phyloP scores from a whole-genome alignment of 2,113 vertebrate species.

The Nyctibius bracteatus region DNA sequence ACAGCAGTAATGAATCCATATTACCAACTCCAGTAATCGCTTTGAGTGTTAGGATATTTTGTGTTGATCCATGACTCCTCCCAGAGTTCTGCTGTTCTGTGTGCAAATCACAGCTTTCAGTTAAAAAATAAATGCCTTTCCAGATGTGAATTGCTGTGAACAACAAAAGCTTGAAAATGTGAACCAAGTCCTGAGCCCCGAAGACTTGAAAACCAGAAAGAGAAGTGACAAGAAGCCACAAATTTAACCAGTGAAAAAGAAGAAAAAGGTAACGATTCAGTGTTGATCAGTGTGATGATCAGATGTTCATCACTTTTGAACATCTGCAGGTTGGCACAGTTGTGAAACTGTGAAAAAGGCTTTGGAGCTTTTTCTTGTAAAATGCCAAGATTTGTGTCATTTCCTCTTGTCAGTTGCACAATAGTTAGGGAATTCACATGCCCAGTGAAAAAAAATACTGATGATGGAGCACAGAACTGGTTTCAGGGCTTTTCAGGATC shows the following conservation, averaged over 20 bases:
- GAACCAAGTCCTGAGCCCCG: background rate
- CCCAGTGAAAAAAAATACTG: background rate
- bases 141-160: background rate
- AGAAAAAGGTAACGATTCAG: background rate
- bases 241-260: background rate
- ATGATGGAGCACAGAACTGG: background rate
- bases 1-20: background rate
- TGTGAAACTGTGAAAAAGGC: background rate
- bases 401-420: background rate
- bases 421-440: background rate
- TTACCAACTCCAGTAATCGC: background rate
- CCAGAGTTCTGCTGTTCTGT: background rate
- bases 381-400: background rate
- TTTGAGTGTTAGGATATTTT: background rate
- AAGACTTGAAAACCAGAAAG: background rate
- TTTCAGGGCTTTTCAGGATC: background rate
- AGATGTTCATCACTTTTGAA: background rate
- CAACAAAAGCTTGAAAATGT: background rate
- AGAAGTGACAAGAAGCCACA: background rate
- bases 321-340: background rate
- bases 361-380: background rate
- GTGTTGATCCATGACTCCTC: background rate
- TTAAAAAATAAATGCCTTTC: background rate
- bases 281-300: background rate
- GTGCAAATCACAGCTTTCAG: constrained; percentile 5